Evolutionary conservation across 1,140 invertebrate genomes (phyloP), one percentile per base, ranked within the genome.

Genomic region (Drosophila mayri): DNA sequence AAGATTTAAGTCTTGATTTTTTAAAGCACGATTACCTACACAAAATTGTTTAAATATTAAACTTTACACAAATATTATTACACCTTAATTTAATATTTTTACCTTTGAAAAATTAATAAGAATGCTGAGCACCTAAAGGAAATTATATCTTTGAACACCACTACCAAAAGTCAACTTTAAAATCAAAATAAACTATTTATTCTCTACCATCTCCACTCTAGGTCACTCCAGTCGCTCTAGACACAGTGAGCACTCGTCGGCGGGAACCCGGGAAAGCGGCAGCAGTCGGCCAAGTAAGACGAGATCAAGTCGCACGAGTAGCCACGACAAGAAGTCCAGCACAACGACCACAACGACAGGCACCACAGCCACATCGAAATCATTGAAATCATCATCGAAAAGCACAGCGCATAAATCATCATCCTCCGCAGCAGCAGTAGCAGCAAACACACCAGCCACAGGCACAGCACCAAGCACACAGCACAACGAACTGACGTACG

Each of bases 141-240:
- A 11, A n/a, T 16, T 14, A 14, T 11, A 43, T 11, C 46, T 47
- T 41, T 16, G 30, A 41, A 44, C 44, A 18, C 46, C 40, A 32
- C 28, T 71, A 60, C n/a, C 65, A 54, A 78, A 77, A 46, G 1
- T 25, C 1, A 6, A 12, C 30, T 54, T 52, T 38, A 14, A 12
- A 4, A 1, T 18, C 4, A 18, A 54, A 54, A 28, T 70, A 40
- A 72, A 16, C 6, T 8, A 11, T 37, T 25, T 11, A 37, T 52
- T 1, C 35, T 57, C 41, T 0, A 10, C 25, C 18, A 25, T 43
- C 4, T 11, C 46, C 37, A 9, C 38, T 38, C 55, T 68, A 92
- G 90, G 86, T 92, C 90, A 92, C 90, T 92, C 90, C 74, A 92
- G 90, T 84, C 85, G 85, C 86, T 90, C 86, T 68, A 88, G 85